A percentile compares a stretch with the other conserved stretches of the same genome.
Conservation (phyloP, 2,888 invertebrate species). For the Watsonalla cultraria region DNA sequence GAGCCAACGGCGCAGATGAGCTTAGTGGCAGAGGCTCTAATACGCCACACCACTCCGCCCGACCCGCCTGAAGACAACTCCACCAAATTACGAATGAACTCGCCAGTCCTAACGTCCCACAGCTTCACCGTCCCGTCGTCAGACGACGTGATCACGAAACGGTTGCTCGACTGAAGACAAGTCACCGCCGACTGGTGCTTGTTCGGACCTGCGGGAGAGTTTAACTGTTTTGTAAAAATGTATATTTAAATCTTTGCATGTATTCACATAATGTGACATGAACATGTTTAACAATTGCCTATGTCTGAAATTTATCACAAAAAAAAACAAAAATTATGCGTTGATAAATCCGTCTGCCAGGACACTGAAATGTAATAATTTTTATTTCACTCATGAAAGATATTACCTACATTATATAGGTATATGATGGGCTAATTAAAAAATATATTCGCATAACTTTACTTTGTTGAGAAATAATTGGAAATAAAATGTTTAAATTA, state of each 20-base stretch:
- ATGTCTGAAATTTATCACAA: too few species aligned
- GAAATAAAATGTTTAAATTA: too few species aligned
- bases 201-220: slow-evolving; percentile 84
- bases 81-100: slow-evolving; percentile 97
- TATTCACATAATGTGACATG: background rate
- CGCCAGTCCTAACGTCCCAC: slow-evolving; percentile 98
- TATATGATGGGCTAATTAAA: too few species aligned
- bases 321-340: too few species aligned
- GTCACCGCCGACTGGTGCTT: slow-evolving; percentile 99
- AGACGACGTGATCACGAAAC: slow-evolving; percentile 98
- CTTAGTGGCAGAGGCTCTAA: slow-evolving; percentile 95
- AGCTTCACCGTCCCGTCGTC: slow-evolving; percentile 99
- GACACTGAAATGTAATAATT: too few species aligned
- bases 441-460: too few species aligned
- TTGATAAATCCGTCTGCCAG: too few species aligned
- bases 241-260: too few species aligned
- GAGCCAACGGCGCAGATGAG: slow-evolving; percentile 99
- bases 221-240: background rate
- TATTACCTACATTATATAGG: too few species aligned
- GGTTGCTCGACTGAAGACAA: slow-evolving; percentile 97
- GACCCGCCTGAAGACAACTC: slow-evolving; percentile 96
- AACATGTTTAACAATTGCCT: background rate
- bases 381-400: too few species aligned
- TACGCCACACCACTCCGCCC: slow-evolving; percentile 99
- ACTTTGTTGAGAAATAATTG: too few species aligned